Base-by-base conservation (phyloP, 2,888 invertebrate species). In the Periphyllus acericola region DNA sequence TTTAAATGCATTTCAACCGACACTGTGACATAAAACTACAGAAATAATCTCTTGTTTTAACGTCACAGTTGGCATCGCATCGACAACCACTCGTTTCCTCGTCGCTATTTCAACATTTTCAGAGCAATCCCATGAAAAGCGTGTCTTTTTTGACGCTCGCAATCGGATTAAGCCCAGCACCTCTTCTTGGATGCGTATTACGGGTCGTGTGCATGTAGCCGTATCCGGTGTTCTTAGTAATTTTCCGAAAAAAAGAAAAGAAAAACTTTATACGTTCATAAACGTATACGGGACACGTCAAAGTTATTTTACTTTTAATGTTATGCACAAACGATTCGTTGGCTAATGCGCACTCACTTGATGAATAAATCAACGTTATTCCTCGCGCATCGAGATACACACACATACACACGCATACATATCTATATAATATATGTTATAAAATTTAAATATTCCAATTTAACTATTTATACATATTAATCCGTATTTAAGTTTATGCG, bases 281-380 rank as follows among this genome's bases (percentile, higher is more conserved):
- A 55, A 34, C 8, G 79, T 34, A 14, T 6, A 36, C 36, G 6
- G 36, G 21, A 25, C 25, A 60, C 68, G 6, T 68, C 25, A 34
- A 36, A n/a, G n/a, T 60, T 3, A 60, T 79, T 79, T 79, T n/a
- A 36, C 55, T 79, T 79, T 79, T 60, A n/a, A 79, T n/a, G 32
- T 34, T 60, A 36, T 36, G n/a, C 17, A 36, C 14, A 60, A 79
- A 60, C n/a, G 34, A 36, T 80, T 1, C 17, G n/a, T n/a, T 19
- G n/a, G 11, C 29, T 60, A 68, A 29, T n/a, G 60, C 14, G 19
- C 25, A n/a, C 36, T n/a, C 14, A 36, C 60, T 36, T 19, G 25
- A 36, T 80, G 21, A 80, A 80, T 66, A n/a, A 36, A 60, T 60
- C 36, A 79, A 66, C 34, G 34, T n/a, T 17, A n/a, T n/a, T n/a